Evolutionary conservation across 92 coral and sea anemone genomes (phyloP).

Genomic region (Bergia sp.): DNA sequence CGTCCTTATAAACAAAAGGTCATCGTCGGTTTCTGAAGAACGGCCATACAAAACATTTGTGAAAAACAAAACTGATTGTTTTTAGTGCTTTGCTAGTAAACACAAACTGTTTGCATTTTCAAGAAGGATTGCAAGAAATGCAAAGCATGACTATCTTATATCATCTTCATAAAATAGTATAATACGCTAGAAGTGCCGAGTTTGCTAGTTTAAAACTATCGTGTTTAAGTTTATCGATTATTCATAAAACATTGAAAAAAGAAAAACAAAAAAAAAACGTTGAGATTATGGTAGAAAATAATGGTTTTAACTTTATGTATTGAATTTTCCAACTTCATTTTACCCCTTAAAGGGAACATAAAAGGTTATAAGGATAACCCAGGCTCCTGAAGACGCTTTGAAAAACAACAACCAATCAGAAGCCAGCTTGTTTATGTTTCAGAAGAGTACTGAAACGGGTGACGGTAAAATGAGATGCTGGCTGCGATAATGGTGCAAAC

Average conservation of each 20-base stretch:
- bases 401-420: constrained; percentile 1
- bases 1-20: neutral
- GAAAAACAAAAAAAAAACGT: constrained; percentile 5
- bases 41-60: neutral
- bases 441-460: neutral
- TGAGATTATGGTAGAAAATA: constrained; percentile 8
- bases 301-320: constrained; percentile 11
- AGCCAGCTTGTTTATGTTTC: neutral
- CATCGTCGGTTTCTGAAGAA: neutral
- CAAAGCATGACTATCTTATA: constrained; percentile 6
- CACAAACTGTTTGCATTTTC: neutral
- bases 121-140: neutral
- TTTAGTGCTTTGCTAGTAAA: constrained; percentile 8
- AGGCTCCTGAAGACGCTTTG: constrained; percentile 20
- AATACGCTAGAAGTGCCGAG: constrained; percentile 19
- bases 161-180: neutral
- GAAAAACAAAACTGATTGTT: constrained; percentile 13
- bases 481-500: neutral
- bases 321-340: constrained; percentile 15
- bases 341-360: constrained; percentile 18
- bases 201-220: constrained; percentile 4
- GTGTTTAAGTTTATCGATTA: constrained; percentile 15
- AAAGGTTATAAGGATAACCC: constrained; percentile 16
- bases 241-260: constrained; percentile 14
- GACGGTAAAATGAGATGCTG: neutral